Evolutionary conservation across 2,113 vertebrate species (phyloP).

Genomic region (Salvelinus alpinus): DNA sequence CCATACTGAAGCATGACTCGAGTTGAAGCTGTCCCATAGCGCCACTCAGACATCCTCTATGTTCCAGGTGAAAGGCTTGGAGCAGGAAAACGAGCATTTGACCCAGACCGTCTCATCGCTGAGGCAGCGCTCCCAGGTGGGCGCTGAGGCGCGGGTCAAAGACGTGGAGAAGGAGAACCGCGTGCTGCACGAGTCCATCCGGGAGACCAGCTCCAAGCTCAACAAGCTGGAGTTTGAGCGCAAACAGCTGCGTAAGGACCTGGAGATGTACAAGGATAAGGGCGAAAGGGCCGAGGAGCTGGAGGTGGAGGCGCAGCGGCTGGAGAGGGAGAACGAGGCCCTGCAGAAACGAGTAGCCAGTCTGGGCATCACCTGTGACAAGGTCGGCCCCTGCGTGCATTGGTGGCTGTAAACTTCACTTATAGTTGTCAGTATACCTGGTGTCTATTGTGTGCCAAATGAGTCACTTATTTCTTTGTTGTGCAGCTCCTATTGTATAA

Average conservation of each 20-base stretch:
- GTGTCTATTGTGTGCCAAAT: not conserved
- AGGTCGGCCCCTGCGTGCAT: constrained; percentile 54
- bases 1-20: not conserved
- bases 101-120: constrained; percentile 88
- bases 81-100: constrained; percentile 94
- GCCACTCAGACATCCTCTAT: constrained; percentile 1
- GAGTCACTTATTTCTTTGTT: no score
- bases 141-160: constrained; percentile 91
- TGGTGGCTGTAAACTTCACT: not conserved
- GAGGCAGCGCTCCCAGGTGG: constrained; percentile 90
- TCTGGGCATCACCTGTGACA: constrained; percentile 92
- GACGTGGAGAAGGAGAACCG: constrained; percentile 97
- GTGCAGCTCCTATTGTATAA: no score
- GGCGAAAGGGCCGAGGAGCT: constrained; percentile 90
- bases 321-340: constrained; percentile 89
- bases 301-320: constrained; percentile 82
- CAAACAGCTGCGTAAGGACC: constrained; percentile 89
- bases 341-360: constrained; percentile 91
- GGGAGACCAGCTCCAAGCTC: constrained; percentile 90
- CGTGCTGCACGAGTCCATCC: constrained; percentile 93
- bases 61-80: constrained; percentile 86
- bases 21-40: not conserved
- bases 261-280: constrained; percentile 90
- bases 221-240: constrained; percentile 95
- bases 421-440: no score